Evolutionary conservation across 2,797 vertebrate genomes (phyloP), one percentile per base, ranked within the genome.

Genomic region (Peromyscus attwateri): DNA sequence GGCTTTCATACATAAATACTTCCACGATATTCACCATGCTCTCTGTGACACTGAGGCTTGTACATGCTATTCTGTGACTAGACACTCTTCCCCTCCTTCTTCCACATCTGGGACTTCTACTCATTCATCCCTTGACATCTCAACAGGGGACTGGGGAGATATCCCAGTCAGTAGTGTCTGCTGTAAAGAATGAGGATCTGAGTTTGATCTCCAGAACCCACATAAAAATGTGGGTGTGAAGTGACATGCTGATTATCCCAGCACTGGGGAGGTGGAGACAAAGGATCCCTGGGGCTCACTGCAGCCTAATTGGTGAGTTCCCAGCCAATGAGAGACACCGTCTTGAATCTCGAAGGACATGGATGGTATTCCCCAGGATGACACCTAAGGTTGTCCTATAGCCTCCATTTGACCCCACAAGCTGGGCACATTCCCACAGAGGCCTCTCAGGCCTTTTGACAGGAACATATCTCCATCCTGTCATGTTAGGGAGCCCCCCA

Each of bases 401-500:
- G 4, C 23, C 34, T 71, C 66, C 3, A 1, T 70, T 87, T 37
- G n/a, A n/a, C 68, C 57, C 27, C 70, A 60, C n/a, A 73, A 57
- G 27, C 37, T 62, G 55, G 19, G 11, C 43, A 43, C 52, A 6
- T 21, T 34, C 29, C n/a, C 7, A 19, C 4, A 52, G 79, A 89
- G 16, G 25, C 31, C 60, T 62, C 34, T 31, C 52, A 16, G 37
- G 6, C 23, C 21, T 21, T 52, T 16, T 34, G 43, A 79, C 19
- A 79, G 84, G 27, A 23, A 0, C 7, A 40, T 0, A 34, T 55
- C 37, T 57, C 17, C 31, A 46, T 68, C 16, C 49, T 10, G 4
- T 10, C 2, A 0, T 8, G 0, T n/a, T 11, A 43, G 21, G 80
- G 27, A 43, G 46, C 23, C 1, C 6, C 23, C 0, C 6, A n/a